Evolutionary conservation across 1,140 invertebrate species (phyloP), one percentile per base, ranked within the genome.

Genomic region (Drosophila subpulchrella): DNA sequence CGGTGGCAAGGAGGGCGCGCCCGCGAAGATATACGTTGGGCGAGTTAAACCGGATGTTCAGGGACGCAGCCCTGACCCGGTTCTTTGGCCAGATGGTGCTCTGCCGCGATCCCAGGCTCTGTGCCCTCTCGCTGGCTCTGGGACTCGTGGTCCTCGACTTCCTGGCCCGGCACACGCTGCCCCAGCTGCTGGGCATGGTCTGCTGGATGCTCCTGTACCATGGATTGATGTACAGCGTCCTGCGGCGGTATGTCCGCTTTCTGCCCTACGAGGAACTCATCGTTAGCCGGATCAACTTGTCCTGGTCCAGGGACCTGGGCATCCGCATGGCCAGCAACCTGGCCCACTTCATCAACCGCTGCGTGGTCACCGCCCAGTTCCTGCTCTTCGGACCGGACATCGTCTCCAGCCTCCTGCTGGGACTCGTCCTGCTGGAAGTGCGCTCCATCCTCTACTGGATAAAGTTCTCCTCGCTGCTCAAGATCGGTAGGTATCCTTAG

Each of bases 301-400:
- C 12, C 6, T 11, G 55, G 12, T 5, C 50, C 0, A 0, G 11
- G 7, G 32, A 55, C 17, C 0, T 0, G 2, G 27, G n/a, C 2
- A 10, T 4, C 0, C 10, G 1, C 13, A 4, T 55, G 27, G 34
- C 24, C 24, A 2, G 20, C 4, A 11, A 3, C 4, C 0, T 32
- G 1, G 30, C 42, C 8, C 30, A 24, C 11, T 71, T 42, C 34
- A 17, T 42, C 11, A 68, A 71, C 8, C 63, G 63, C n/a, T 71
- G 50, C 27, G 0, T 71, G 32, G 62, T 27, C 51, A 68, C 67
- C 10, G n/a, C 8, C 0, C 42, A 68, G 38, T 41, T 41, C 13
- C 0, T 71, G 12, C 5, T 71, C n/a, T 57, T 68, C n/a, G 41
- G 51, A 6, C 0, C 6, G 0, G 17, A 68, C 2, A 12, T 47